Base-by-base conservation (phyloP, 2,888 invertebrate genomes). In the Ganaspis brasiliensis region DNA sequence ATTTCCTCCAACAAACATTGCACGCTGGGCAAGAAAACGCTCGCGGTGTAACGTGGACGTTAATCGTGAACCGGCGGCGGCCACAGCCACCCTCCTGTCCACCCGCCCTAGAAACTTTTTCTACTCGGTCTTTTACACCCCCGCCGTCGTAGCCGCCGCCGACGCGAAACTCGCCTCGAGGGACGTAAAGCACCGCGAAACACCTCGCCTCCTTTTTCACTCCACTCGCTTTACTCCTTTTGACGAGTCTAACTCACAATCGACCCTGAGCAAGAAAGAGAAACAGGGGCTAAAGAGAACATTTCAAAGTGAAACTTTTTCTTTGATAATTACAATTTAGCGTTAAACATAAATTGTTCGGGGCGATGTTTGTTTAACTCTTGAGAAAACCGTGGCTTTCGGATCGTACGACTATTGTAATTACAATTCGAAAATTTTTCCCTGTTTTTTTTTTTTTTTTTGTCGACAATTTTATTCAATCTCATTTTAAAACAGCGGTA, bases 1-100 rank as follows among this genome's bases (percentile, higher is more conserved):
- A 55, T 80, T 80, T 80, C 75, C 73, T 57, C 57, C 73, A 78
- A 78, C 76, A 75, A 79, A 75, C 73, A 71, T 73, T 70, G 70
- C 59, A 37, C 19, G 52, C 16, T 52, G 52, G 52, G 52, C 26
- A 49, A 21, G 59, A 26, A 72, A 55, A 55, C 72, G 72, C 31
- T 21, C 74, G 67, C 63, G 74, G 56, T 55, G 21, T 72, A 40
- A 35, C 55, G 56, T 73, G 37, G 59, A 56, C 72, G 76, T 40
- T 74, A 74, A 67, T 70, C 73, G 75, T 45, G 45, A 72, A 40
- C 14, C 72, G 74, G 49, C 61, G 31, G 61, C 74, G 72, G 57
- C 72, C 35, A n/a, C 59, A 37, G 26, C 71, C 72, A 37, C 72
- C 57, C 63, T 71, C 19, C 72, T 49, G 56, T 71, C 19, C 52